Conservation (phyloP, 1,140 invertebrate species). For the Aplysia californica region DNA sequence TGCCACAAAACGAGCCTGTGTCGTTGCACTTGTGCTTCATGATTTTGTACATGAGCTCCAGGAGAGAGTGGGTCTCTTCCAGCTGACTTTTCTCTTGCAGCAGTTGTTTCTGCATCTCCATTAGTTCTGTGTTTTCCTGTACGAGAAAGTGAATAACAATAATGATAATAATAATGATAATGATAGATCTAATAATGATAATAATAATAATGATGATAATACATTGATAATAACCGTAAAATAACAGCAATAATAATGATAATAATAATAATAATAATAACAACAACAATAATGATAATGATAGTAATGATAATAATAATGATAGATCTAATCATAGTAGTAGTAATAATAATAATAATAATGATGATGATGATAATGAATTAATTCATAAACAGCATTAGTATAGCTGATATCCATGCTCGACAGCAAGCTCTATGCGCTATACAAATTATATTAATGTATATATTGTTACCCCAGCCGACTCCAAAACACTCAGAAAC, state of each 20-base stretch:
- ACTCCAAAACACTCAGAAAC: too few species aligned
- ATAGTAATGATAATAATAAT: neutral
- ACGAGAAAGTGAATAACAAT: neutral
- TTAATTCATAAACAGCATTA: neutral
- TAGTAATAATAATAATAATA: too few species aligned
- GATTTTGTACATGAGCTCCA: neutral
- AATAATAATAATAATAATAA: neutral
- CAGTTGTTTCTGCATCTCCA: neutral
- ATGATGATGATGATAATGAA: neutral
- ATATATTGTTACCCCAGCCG: too few species aligned
- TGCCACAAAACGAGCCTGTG: neutral
- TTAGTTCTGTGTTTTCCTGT: neutral
- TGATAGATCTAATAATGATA: neutral
- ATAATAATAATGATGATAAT: neutral
- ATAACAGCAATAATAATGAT: neutral
- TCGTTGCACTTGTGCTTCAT: neutral
- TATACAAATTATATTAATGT: too few species aligned
- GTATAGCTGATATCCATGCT: too few species aligned
- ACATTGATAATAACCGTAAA: too few species aligned
- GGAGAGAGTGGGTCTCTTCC: neutral
- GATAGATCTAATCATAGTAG: too few species aligned
- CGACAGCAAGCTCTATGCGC: too few species aligned
- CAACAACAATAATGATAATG: neutral
- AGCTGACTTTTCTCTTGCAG: neutral
- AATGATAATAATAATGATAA: neutral